These are phyloP conservation scores for Tinea trinotella DNA, from an alignment of 2,888 invertebrate genomes.

Conservation along the genomic window DNA sequence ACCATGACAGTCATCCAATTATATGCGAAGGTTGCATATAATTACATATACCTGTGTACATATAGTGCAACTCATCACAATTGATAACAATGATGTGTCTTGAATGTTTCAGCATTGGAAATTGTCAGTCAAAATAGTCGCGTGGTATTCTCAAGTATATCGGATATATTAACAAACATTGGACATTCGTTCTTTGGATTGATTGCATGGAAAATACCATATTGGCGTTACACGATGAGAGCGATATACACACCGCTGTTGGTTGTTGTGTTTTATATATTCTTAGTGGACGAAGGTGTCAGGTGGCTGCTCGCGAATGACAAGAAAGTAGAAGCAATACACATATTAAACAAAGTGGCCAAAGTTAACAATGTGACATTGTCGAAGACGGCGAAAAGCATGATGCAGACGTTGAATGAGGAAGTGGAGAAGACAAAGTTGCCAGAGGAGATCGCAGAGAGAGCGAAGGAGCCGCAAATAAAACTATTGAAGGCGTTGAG, in stretches of 20 bases:
- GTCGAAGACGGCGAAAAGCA: slow-evolving; percentile 62
- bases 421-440: slow-evolving; percentile 27
- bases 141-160: slow-evolving; percentile 56
- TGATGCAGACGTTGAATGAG: slow-evolving; percentile 48
- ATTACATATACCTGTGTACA: no score
- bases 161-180: slow-evolving; percentile 54
- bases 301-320: slow-evolving; percentile 85
- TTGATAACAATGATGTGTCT: no score
- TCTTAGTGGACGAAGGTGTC: slow-evolving; percentile 82
- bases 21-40: no score
- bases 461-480: slow-evolving; percentile 27
- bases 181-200: slow-evolving; percentile 80
- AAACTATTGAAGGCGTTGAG: slow-evolving; percentile 28
- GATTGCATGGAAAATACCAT: slow-evolving; percentile 78
- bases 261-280: slow-evolving; percentile 77
- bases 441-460: not conserved
- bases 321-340: slow-evolving; percentile 75
- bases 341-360: slow-evolving; percentile 76
- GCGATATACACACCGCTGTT: slow-evolving; percentile 81
- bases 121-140: slow-evolving; percentile 53
- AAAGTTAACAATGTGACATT: slow-evolving; percentile 74
- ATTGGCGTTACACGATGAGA: slow-evolving; percentile 80
- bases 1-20: no score
- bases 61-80: no score
- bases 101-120: slow-evolving; percentile 40